phyloP scores from a whole-genome alignment of 2,797 vertebrate species.

The Pangasius mekongensis region DNA sequence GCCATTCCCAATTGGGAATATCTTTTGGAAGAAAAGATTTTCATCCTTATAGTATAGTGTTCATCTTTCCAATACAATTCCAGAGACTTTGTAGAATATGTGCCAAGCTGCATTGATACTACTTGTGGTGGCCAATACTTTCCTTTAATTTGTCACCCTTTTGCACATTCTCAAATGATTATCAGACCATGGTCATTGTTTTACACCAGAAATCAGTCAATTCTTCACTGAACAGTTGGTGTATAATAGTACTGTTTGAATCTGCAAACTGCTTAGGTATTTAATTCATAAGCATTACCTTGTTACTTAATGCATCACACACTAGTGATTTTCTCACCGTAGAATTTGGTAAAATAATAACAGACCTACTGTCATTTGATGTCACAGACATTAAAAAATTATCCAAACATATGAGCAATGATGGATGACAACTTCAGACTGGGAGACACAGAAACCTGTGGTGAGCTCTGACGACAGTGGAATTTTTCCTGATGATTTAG shows the following conservation, averaged over 20 bases:
- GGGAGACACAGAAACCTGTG: background rate
- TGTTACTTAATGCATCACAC: background rate
- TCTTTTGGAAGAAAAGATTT: background rate
- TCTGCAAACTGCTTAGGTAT: background rate
- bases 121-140: background rate
- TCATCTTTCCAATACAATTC: background rate
- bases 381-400: background rate
- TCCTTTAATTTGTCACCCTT: background rate
- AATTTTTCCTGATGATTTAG: slow-evolving; percentile 16
- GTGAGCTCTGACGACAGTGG: slow-evolving; percentile 27
- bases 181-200: background rate
- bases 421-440: background rate
- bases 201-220: background rate
- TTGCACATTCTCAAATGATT: background rate
- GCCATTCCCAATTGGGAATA: background rate
- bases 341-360: slow-evolving; percentile 5
- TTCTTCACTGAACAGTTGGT: background rate
- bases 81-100: background rate
- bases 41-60: background rate
- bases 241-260: background rate
- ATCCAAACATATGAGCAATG: slow-evolving; percentile 17
- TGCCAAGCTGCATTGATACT: background rate
- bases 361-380: background rate
- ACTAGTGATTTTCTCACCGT: background rate
- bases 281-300: background rate